These are phyloP conservation scores for Pteria penguin DNA, from an alignment of 2,888 invertebrate species.

Conservation along the genomic window DNA sequence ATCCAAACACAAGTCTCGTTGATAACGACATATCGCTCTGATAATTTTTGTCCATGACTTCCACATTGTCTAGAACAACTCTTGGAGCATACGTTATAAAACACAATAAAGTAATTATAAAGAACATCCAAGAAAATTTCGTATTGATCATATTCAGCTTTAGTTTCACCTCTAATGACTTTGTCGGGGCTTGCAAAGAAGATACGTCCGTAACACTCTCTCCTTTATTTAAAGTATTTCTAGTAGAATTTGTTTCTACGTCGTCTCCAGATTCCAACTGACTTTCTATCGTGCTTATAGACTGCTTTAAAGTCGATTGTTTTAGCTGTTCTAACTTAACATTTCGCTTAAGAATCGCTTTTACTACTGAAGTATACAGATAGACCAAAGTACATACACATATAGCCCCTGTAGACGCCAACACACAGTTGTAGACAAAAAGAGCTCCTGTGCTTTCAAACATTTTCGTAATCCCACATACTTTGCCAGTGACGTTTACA, in stretches of 20 bases:
- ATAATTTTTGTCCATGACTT: conserved; percentile 18
- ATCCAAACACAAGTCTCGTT: background rate
- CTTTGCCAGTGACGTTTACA: background rate
- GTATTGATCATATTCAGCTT: background rate
- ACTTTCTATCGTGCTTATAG: no score
- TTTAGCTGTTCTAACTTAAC: conserved; percentile 6
- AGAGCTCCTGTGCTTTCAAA: background rate
- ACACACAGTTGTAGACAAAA: background rate
- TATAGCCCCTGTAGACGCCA: background rate
- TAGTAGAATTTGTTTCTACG: no score
- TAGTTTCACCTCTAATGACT: no score
- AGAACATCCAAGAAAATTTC: conserved; percentile 20
- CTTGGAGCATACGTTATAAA: conserved; percentile 7
- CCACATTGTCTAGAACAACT: conserved; percentile 1
- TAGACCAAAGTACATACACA: background rate
- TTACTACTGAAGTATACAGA: conserved; percentile 1
- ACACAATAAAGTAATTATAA: conserved; percentile 8
- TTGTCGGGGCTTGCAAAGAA: no score
- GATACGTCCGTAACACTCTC: no score
- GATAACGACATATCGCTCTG: background rate
- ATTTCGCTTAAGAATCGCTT: conserved; percentile 15
- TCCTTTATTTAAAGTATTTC: no score
- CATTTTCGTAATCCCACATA: conserved; percentile 9
- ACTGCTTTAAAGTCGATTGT: no score
- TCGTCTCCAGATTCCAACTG: no score